Conservation (phyloP, 2,888 invertebrate species). For the Drosophila robusta region DNA sequence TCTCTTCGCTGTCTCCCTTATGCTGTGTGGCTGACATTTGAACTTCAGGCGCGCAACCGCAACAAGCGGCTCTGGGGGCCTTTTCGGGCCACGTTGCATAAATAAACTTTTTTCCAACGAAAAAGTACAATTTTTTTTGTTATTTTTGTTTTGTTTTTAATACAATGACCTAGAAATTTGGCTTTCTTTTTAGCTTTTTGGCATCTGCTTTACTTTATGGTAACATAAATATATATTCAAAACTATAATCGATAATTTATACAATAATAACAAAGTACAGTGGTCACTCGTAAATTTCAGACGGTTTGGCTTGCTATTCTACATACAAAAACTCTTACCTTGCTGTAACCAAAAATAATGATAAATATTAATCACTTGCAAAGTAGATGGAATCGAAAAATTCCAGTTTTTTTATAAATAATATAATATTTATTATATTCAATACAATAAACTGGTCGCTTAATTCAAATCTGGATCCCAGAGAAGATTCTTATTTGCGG, state of each 20-base stretch:
- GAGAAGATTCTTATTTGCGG: no score
- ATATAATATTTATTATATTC: no score
- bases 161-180: slow-evolving; percentile 69
- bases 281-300: not conserved
- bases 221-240: slow-evolving; percentile 7
- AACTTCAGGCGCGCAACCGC: slow-evolving; percentile 72
- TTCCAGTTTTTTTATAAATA: no score
- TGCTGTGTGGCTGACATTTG: slow-evolving; percentile 64
- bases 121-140: slow-evolving; percentile 26
- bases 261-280: not conserved
- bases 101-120: slow-evolving; percentile 53
- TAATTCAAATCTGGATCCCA: no score
- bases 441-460: no score
- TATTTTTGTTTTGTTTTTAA: slow-evolving; percentile 15
- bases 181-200: slow-evolving; percentile 54
- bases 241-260: slow-evolving; percentile 9
- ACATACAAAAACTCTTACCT: no score
- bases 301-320: no score
- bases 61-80: slow-evolving; percentile 36
- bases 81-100: slow-evolving; percentile 60
- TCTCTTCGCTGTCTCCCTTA: slow-evolving; percentile 6
- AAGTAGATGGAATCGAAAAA: no score
- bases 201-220: slow-evolving; percentile 24
- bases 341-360: no score
- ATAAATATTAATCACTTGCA: no score